phyloP scores from a whole-genome alignment of 2,113 vertebrate species.

The Tonatia bakeri region DNA sequence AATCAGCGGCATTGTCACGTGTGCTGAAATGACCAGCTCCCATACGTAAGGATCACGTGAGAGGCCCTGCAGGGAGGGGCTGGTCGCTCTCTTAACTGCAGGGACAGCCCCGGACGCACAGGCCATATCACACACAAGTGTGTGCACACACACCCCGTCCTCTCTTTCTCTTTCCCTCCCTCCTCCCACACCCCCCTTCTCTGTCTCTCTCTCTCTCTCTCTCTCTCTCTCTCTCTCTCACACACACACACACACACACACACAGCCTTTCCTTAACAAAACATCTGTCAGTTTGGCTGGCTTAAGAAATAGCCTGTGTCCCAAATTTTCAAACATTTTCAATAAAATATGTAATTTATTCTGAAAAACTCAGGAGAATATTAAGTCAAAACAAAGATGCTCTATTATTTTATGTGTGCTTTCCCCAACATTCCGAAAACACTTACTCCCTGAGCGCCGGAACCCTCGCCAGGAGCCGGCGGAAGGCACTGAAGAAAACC shows the following conservation, averaged over 20 bases:
- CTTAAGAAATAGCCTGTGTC: neutral
- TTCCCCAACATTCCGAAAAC: neutral
- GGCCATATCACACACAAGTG: neutral
- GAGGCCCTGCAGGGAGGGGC: neutral
- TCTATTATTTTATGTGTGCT: neutral
- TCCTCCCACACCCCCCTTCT: no score
- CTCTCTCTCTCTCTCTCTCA: neutral
- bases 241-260: neutral
- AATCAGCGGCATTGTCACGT: neutral
- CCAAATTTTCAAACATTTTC: slow-evolving; percentile 12
- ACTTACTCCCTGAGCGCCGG: neutral
- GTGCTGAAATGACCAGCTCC: neutral
- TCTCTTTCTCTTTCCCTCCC: neutral
- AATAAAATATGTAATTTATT: neutral
- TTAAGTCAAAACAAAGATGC: neutral
- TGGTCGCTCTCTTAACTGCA: neutral
- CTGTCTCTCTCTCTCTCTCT: no score
- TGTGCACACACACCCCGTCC: neutral
- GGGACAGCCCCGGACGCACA: neutral
- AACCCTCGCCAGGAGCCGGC: neutral
- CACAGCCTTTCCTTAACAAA: neutral
- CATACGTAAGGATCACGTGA: neutral
- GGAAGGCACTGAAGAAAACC: neutral
- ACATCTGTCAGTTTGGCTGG: neutral
- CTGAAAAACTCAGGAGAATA: slow-evolving; percentile 9